A percentile compares a stretch with the other conserved stretches of the same genome.
Evolutionary conservation across 2,113 vertebrate genomes (phyloP).

Genomic region (Bathybates hornii): DNA sequence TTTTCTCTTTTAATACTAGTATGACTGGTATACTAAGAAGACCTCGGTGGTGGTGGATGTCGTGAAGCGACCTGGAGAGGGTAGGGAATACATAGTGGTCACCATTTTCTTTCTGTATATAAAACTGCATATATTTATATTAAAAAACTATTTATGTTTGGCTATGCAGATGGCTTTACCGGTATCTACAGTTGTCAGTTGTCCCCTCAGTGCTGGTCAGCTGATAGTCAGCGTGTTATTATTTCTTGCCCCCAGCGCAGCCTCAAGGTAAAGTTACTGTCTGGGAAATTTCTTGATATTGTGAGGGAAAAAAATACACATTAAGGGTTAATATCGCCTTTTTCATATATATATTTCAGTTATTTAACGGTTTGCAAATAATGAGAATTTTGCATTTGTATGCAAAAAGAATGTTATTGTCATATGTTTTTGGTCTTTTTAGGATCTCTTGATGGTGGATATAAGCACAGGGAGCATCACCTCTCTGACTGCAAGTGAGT

Average conservation of each 20-base stretch:
- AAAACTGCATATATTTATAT: background rate
- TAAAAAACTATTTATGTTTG: background rate
- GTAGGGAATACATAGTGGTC: conserved; percentile 47
- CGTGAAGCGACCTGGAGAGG: conserved; percentile 73
- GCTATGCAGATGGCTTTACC: conserved; percentile 76
- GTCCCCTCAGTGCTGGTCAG: conserved; percentile 84
- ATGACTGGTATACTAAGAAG: conserved; percentile 90
- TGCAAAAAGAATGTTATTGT: background rate
- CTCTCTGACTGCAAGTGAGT: conserved; percentile 73
- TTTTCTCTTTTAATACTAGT: conserved; percentile 62
- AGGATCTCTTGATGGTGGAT: conserved; percentile 76
- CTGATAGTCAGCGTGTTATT: conserved; percentile 81
- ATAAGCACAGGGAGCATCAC: conserved; percentile 64
- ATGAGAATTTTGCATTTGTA: background rate
- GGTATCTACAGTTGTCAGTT: conserved; percentile 81
- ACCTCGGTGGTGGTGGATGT: conserved; percentile 82
- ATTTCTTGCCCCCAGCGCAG: conserved; percentile 81
- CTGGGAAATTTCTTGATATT: background rate
- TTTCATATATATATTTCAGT: background rate
- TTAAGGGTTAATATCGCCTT: background rate
- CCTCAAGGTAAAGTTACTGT: conserved; percentile 70
- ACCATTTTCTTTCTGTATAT: background rate
- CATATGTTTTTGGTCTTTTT: background rate
- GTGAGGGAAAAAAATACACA: background rate
- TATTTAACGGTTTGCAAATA: background rate